A percentile compares a stretch with the other conserved stretches of the same genome.
Conservation (phyloP, 1,140 invertebrate species). For the Ceratosolen fusciceps region DNA sequence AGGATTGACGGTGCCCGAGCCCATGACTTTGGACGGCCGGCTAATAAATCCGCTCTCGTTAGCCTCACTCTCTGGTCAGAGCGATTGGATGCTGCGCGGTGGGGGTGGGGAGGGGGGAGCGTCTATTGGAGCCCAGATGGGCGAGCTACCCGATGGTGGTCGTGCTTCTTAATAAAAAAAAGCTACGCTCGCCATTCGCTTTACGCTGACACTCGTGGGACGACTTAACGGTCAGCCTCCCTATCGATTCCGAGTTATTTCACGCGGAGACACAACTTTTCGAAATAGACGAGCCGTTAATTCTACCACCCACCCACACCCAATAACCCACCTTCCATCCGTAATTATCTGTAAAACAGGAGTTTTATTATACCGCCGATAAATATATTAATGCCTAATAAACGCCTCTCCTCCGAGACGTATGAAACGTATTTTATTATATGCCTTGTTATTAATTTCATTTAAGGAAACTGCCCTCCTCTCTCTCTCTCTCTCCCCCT, state of each 20-base stretch:
- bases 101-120: no score
- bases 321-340: neutral
- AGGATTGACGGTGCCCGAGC: neutral
- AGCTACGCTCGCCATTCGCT: neutral
- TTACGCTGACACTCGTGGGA: neutral
- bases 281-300: neutral
- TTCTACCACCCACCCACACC: neutral
- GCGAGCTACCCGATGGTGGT: neutral
- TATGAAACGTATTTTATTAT: no score
- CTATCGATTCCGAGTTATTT: slow-evolving; percentile 11
- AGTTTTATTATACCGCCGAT: neutral
- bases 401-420: no score
- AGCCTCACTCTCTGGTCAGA: neutral
- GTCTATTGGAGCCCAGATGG: neutral
- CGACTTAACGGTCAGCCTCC: neutral
- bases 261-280: neutral
- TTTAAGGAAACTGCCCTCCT: no score
- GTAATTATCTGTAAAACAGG: neutral
- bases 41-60: neutral
- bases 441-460: no score
- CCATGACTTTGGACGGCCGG: neutral
- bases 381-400: neutral
- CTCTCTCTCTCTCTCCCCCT: no score
- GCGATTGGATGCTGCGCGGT: no score
- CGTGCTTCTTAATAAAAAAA: neutral